Evolutionary conservation across 2,888 invertebrate genomes (phyloP), one percentile per base, ranked within the genome.

Genomic region (Agrochola litura): DNA sequence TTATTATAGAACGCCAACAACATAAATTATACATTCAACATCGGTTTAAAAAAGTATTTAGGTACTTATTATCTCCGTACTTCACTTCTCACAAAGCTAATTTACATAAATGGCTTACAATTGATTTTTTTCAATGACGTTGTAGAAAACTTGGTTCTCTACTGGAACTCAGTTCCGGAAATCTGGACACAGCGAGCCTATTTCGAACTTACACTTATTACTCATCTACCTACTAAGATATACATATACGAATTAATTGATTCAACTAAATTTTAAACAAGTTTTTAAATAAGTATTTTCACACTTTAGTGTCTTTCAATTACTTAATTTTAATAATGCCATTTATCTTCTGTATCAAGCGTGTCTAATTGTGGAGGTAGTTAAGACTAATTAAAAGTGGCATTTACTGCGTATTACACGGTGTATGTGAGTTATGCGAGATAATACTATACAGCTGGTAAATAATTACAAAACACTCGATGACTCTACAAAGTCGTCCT

Each of bases 391-490:
- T 46, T 14, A 66, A 14, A 72, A 66, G 66, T 56, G n/a, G 0
- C 73, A 73, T n/a, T 56, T 72, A 61, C 65, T 60, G 22, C 37
- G 6, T 37, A 2, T 16, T 16, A 46, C 25, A n/a, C 56, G 19
- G 30, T 49, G n/a, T 52, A 46, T 41, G 9, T 54, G 72, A 65
- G 37, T 54, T 54, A 58, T 22, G 25, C 25, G 22, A 77, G n/a
- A 43, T 37, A 67, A 14, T 14, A 67, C 9, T 67, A 64, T 49
- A 54, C 14, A 37, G 12, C 37, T 54, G 22, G 19, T 61, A 61
- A 61, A 61, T 61, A 77, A 64, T 61, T 37, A 25, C 46, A 54
- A 64, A 49, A 14, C 63, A 77, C 70, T 70, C 64, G n/a, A 78
- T 71, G 71, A 70, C 25, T 66, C 22, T 64, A 22, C 49, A 25